Conservation (phyloP, 2,113 vertebrate species). For the Calyptommatus sinebrachiatus region DNA sequence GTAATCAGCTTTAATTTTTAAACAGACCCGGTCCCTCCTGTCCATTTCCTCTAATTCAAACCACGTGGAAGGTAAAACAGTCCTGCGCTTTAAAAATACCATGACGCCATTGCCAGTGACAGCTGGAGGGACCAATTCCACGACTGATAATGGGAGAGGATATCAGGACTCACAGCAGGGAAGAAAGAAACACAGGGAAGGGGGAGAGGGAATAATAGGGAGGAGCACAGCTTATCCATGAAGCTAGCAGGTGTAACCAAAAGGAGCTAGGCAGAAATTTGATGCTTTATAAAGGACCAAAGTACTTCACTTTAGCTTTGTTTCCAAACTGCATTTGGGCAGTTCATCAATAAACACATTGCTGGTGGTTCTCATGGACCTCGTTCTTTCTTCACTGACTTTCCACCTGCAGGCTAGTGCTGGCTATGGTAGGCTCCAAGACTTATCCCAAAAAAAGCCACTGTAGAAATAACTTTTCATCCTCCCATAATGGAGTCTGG, state of each 20-base stretch:
- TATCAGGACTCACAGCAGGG: conserved; percentile 64
- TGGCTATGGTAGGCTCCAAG: too few relatives aligned
- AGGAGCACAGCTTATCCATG: conserved; percentile 31
- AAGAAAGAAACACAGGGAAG: background rate
- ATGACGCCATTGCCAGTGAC: conserved; percentile 60
- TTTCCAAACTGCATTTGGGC: too few relatives aligned
- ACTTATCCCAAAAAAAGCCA: too few relatives aligned
- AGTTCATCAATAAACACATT: too few relatives aligned
- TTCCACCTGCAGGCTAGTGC: too few relatives aligned
- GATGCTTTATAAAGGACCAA: background rate
- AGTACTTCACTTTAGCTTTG: background rate
- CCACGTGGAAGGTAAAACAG: conserved; percentile 57
- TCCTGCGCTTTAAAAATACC: conserved; percentile 28
- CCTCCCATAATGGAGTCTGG: too few relatives aligned
- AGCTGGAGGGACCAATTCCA: conserved; percentile 73
- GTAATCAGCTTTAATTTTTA: conserved; percentile 76
- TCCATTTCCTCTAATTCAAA: conserved; percentile 58
- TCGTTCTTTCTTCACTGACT: too few relatives aligned
- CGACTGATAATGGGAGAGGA: conserved; percentile 62
- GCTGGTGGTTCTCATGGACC: too few relatives aligned
- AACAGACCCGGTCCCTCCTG: conserved; percentile 59
- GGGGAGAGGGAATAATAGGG: background rate
- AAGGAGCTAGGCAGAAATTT: background rate
- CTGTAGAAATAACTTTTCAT: too few relatives aligned
- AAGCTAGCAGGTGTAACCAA: conserved; percentile 2